Conservation (phyloP, 2,797 vertebrate species). For the Gymnothorax reevesii region DNA sequence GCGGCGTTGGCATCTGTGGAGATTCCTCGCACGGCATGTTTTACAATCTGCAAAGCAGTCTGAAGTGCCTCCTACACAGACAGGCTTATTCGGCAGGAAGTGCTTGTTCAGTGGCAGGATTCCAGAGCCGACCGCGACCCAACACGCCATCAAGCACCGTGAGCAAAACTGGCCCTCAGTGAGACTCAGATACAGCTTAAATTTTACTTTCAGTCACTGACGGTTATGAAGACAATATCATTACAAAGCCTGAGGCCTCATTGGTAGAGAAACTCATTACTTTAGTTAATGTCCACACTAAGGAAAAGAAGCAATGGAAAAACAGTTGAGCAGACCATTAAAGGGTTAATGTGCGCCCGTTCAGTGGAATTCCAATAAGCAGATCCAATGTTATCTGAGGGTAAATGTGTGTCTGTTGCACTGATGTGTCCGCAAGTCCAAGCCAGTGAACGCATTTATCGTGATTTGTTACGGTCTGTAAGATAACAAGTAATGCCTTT, state of each 20-base stretch:
- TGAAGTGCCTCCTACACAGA: slow-evolving; percentile 38
- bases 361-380: too few species aligned
- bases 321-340: too few species aligned
- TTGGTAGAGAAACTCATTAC: too few species aligned
- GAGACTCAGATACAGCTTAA: not conserved
- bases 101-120: slow-evolving; percentile 22
- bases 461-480: not conserved
- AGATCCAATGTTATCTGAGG: not conserved
- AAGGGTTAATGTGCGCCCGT: not conserved
- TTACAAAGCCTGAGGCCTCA: not conserved
- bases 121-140: not conserved
- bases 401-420: not conserved
- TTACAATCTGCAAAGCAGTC: slow-evolving; percentile 38
- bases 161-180: not conserved
- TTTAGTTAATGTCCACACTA: too few species aligned
- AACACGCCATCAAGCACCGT: not conserved
- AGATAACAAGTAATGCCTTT: not conserved
- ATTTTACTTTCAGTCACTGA: not conserved
- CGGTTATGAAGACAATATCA: not conserved
- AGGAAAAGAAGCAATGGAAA: too few species aligned
- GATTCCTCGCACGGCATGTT: slow-evolving; percentile 43
- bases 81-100: slow-evolving; percentile 33
- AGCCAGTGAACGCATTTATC: not conserved
- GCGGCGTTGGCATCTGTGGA: slow-evolving; percentile 36
- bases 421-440: not conserved